These are phyloP conservation scores for Phlogophora meticulosa DNA, from an alignment of 2,888 invertebrate genomes.

Conservation along the genomic window DNA sequence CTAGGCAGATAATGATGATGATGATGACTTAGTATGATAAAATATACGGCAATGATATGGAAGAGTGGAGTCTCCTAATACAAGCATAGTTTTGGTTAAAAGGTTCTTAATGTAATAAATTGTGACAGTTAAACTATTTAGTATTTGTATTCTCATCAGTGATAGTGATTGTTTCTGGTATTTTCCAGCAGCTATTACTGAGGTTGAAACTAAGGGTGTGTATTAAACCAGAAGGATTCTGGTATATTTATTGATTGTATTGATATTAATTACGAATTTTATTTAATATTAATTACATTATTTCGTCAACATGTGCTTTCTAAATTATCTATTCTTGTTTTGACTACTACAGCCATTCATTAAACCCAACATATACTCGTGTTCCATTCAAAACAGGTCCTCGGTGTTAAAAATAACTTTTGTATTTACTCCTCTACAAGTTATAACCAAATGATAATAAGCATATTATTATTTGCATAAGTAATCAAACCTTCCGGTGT, in stretches of 20 bases:
- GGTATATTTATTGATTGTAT: neutral
- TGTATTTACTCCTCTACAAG: neutral
- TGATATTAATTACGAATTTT: neutral
- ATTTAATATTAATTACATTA: no score
- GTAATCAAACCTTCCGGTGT: conserved; percentile 38
- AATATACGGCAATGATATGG: no score
- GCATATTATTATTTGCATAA: conserved; percentile 29
- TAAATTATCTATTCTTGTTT: no score
- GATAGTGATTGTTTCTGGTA: neutral
- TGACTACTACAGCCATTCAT: no score
- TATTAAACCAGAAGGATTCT: neutral
- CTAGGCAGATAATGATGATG: no score
- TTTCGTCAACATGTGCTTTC: no score
- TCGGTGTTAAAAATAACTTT: neutral
- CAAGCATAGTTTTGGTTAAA: no score
- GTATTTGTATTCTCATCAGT: neutral
- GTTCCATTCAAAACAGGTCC: neutral
- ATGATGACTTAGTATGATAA: no score
- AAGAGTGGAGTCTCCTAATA: no score
- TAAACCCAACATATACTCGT: neutral
- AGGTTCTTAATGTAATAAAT: no score
- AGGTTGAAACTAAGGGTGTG: neutral
- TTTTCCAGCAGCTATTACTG: neutral
- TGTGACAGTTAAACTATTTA: no score
- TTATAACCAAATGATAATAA: conserved; percentile 4